Evolutionary conservation across 2,113 vertebrate species (phyloP).

Genomic region (Sakesphorus luctuosus): DNA sequence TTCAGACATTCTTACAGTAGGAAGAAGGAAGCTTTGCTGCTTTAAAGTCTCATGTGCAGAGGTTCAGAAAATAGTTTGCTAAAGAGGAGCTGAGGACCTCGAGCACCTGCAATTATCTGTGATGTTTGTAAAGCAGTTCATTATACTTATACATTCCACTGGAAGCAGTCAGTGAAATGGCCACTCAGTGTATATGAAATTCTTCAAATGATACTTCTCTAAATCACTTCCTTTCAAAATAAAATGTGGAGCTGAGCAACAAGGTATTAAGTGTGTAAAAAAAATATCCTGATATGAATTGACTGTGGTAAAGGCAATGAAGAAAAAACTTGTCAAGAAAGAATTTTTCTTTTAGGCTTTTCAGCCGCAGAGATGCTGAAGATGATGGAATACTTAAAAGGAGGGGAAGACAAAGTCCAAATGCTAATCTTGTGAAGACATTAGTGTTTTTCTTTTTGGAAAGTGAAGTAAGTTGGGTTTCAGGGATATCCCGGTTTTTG

Average conservation of each 20-base stretch:
- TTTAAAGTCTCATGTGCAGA: background rate
- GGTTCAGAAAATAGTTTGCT: background rate
- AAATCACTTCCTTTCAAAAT: background rate
- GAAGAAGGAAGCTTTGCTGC: background rate
- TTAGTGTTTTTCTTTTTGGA: constrained; percentile 99
- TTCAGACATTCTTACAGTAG: background rate
- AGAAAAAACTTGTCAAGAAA: background rate
- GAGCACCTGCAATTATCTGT: background rate
- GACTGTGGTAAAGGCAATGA: background rate
- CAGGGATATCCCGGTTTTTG: background rate
- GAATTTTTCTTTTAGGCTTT: constrained; percentile 80
- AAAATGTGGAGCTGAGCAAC: background rate
- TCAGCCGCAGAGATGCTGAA: constrained; percentile 93
- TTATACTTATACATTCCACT: background rate
- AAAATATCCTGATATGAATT: background rate
- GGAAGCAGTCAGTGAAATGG: background rate
- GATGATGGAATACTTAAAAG: constrained; percentile 94
- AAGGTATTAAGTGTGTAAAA: background rate
- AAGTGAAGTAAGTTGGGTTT: constrained; percentile 87
- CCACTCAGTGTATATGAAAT: background rate
- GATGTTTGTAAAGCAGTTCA: background rate
- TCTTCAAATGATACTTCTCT: background rate
- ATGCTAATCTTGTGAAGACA: constrained; percentile 97
- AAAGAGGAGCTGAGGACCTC: background rate
- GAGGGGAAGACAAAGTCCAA: constrained; percentile 94